Evolutionary conservation across 2,888 invertebrate species (phyloP), one percentile per base, ranked within the genome.

Genomic region (Zeuzera pyrina): DNA sequence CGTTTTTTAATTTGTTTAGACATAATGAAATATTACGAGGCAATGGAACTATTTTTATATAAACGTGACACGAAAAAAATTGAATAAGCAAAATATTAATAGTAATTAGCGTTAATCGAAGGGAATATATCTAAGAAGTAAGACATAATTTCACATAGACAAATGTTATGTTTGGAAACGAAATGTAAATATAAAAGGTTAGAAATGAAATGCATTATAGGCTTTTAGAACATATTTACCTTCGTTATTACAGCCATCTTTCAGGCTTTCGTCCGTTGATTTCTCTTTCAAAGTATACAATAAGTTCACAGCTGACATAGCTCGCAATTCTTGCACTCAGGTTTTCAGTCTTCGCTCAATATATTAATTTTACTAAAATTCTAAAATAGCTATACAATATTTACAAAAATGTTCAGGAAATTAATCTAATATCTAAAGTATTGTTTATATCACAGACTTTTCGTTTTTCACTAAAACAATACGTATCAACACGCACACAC

Each of bases 361-460:
- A 74, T 71, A 69, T 73, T 78, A 74, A 59, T 55, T 73, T 67
- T 69, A 68, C 67, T 77, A 79, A 71, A 77, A 70, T 68, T 70
- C 72, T 76, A 72, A 70, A 77, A 73, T 77, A 74, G 72, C 69
- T 70, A 62, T 76, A 77, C 72, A 79, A 68, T 84, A 79, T 79
- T 74, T 81, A 84, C 76, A 77, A 78, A 77, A 73, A 65, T 69
- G 63, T 74, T 74, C 69, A 74, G 70, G 70, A 77, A 78, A 77
- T 72, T 78, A 77, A 58, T 68, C 68, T 83, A 83, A 69, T 71
- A 73, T 67, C 76, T 81, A 12, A 25, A 13, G 69, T 81, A 81
- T 78, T 83, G 84, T 84, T 85, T 85, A 85, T 85, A 85, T 85
- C 85, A 85, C 85, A 85, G 85, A 85, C 84, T 83, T 83, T 84